phyloP scores from a whole-genome alignment of 1,140 invertebrate species.

The Pseudomyrmex gracilis region DNA sequence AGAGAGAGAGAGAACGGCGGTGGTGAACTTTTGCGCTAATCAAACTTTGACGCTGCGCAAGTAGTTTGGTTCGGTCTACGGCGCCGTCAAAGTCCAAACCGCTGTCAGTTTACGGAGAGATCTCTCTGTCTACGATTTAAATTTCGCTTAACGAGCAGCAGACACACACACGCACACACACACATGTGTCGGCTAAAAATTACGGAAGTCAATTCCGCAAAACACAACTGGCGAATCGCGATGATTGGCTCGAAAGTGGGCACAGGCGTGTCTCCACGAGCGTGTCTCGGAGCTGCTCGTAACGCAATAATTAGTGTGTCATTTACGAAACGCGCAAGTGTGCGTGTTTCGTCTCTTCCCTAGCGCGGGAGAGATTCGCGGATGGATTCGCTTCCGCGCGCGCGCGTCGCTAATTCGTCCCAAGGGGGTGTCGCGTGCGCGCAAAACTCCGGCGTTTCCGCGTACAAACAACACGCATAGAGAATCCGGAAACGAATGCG shows the following conservation, averaged over 20 bases:
- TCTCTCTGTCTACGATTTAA: neutral
- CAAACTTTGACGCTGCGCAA: conserved; percentile 4
- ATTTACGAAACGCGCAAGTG: no score
- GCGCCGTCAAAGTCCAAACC: neutral
- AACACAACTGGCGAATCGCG: no score
- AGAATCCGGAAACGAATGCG: neutral
- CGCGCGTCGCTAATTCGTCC: conserved; percentile 21
- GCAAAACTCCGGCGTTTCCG: conserved; percentile 24
- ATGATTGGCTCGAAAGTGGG: neutral
- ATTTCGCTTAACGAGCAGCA: conserved; percentile 1
- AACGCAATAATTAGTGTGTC: no score
- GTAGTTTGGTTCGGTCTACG: conserved; percentile 3
- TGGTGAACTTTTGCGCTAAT: neutral
- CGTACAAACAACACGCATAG: neutral
- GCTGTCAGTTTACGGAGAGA: neutral
- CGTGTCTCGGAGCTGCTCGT: no score
- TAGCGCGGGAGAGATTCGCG: neutral
- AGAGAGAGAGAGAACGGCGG: neutral
- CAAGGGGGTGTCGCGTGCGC: conserved; percentile 7
- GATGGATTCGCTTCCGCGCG: neutral
- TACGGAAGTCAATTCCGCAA: neutral
- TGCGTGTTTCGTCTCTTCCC: no score
- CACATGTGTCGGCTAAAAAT: neutral
- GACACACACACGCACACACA: no score
- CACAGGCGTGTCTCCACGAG: no score